Base-by-base conservation (phyloP, 2,113 vertebrate species). In the Triplophysa tibetana region DNA sequence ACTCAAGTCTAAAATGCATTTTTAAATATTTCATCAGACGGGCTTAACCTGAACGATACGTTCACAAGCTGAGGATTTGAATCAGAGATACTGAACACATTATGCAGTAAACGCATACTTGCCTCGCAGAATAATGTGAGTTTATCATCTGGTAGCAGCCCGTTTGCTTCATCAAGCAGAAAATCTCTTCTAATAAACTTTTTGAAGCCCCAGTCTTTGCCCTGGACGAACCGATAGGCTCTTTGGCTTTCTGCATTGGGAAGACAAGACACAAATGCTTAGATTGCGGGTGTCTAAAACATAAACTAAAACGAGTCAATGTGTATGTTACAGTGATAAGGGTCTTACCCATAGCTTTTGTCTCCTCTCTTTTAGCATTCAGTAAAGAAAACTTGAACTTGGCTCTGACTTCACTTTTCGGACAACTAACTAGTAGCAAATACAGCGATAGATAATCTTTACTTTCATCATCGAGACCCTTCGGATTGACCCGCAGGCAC, bases 131-230 rank as follows among this genome's bases (percentile, higher is more conserved):
- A 98, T 81, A 99, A 92, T 0, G 97, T 98, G 86, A 99, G 97
- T 85, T 98, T 99, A 91, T 99, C 97, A 86, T 98, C 97, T 82
- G 97, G 96, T 89, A 99, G 91, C 84, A 99, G 95, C 89, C 97
- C 97, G 88, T 99, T 99, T 85, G 96, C 94, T 93, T 98, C 97
- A 89, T 99, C 97, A 70, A 99, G 95, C 84, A 99, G 95, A 91
- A 99, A 98, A 91, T 99, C 97, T 92, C 97, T 95, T 87, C 97
- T 91, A 89, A 99, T 99, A 89, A 98, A 99, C 89, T 99, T 99
- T 93, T 99, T 98, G 93, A 99, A 99, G 65, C 97, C 97, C 97
- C 97, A 99, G 90, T 98, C 97, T 88, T 98, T 99, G 86, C 97
- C 96, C 93, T 99, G 97, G 85, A 98, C 96, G 93, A 99, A 99